Conservation (phyloP, 2,797 vertebrate species). For the Champsocephalus gunnari region DNA sequence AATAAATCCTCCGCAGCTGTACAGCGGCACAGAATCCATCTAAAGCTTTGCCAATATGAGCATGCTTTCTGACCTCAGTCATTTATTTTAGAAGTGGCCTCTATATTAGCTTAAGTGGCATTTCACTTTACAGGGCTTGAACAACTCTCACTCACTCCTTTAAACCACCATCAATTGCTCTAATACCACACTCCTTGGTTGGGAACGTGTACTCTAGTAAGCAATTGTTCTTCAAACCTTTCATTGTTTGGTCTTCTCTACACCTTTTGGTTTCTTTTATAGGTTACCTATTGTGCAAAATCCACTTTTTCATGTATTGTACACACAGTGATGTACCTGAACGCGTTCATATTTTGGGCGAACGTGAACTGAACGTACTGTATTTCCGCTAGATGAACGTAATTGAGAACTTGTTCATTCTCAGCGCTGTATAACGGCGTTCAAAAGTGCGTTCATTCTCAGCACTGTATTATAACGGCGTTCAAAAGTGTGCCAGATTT, state of each 20-base stretch:
- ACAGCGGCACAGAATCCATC: conserved; percentile 48
- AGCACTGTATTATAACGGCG: too few relatives aligned
- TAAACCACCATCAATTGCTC: conserved; percentile 17
- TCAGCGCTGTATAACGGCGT: too few relatives aligned
- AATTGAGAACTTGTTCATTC: too few relatives aligned
- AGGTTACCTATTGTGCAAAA: too few relatives aligned
- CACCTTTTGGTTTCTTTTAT: neutral
- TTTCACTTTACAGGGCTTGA: conserved; percentile 23
- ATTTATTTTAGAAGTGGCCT: conserved; percentile 45
- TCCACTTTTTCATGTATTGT: too few relatives aligned
- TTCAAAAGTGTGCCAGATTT: too few relatives aligned
- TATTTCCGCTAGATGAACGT: too few relatives aligned
- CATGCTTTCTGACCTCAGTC: conserved; percentile 38
- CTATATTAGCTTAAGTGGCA: conserved; percentile 42
- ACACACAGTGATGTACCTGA: too few relatives aligned
- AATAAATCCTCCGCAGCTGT: conserved; percentile 68
- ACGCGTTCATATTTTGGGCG: too few relatives aligned
- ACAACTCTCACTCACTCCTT: conserved; percentile 2
- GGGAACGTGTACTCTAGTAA: neutral
- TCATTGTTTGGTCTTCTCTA: neutral
- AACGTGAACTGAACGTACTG: too few relatives aligned
- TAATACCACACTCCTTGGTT: neutral
- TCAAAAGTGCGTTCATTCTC: too few relatives aligned
- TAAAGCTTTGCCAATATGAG: conserved; percentile 13
- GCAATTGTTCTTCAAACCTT: neutral